A percentile compares a stretch with the other conserved stretches of the same genome.
phyloP scores from a whole-genome alignment of 2,797 vertebrate species.

The Todus mexicanus region DNA sequence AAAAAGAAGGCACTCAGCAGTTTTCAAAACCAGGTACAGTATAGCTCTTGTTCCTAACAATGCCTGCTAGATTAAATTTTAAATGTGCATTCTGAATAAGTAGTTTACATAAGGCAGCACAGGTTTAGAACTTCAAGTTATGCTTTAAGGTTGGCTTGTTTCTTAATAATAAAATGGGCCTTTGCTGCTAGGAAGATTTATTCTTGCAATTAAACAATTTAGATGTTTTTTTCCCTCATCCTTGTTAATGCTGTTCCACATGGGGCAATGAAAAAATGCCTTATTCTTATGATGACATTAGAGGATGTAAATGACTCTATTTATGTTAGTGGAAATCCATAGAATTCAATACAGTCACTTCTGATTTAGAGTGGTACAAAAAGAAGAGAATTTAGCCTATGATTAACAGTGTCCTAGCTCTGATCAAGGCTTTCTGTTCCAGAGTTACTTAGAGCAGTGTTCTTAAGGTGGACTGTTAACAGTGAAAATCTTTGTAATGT shows the following conservation, averaged over 20 bases:
- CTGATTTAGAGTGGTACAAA: neutral
- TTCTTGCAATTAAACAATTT: neutral
- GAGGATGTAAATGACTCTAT: neutral
- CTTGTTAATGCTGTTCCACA: neutral
- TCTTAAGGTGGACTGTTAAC: neutral
- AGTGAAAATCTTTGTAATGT: neutral
- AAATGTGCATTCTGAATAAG: neutral
- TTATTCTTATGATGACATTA: neutral
- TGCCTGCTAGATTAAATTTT: neutral
- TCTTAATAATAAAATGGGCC: neutral
- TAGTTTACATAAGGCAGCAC: neutral
- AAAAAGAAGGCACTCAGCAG: neutral
- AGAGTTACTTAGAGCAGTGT: neutral
- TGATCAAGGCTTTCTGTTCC: neutral
- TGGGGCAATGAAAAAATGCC: neutral
- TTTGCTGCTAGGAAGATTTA: neutral
- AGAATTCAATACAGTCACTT: neutral
- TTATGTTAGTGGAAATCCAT: neutral
- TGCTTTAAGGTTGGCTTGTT: neutral
- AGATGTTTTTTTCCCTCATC: neutral
- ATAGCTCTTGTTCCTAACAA: neutral
- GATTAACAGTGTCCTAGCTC: neutral
- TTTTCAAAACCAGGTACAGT: conserved; percentile 10
- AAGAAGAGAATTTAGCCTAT: neutral
- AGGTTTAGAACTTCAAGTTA: neutral